Base-by-base conservation (phyloP, 2,797 vertebrate species). In the Petrocephalus sullivani region DNA sequence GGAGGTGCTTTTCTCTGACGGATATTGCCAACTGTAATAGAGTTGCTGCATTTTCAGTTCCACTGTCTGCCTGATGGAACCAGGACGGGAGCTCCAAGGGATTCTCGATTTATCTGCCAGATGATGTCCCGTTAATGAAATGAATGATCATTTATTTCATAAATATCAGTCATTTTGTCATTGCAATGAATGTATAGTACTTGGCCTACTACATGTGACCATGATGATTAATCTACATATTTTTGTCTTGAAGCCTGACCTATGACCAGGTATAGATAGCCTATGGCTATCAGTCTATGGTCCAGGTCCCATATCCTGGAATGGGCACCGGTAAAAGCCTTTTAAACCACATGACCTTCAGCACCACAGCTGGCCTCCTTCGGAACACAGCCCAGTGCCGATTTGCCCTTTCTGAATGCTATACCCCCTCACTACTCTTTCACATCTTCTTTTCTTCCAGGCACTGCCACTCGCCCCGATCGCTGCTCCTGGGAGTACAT, bases 1-100 rank as follows among this genome's bases (percentile, higher is more conserved):
- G 9, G 49, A 23, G 41, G 81, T 23, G 49, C 23, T 83, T 53
- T 83, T 83, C 81, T 21, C 81, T 23, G n/a, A 83, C n/a, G 81
- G 81, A 83, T 83, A 83, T 83, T 83, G 81, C 49, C n/a, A 83
- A 23, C 81, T 83, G 81, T 83, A 53, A 83, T 83, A 83, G 81
- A 83, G 81, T 83, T 83, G 19, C 81, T 83, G 81, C 49, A 83
- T 83, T 83, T 83, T 53, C 81, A 83, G 12, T 83, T 53, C 49
- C 81, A 53, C 53, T 83, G 81, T 83, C 41, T 53, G n/a, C 9
- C 81, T 21, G 81, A 41, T 10, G 41, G 7, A 49, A 46, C 49
- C 81, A 53, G 49, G 8, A 53, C n/a, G 8, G 19, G 46, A 53
- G 10, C 9, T 1, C 8, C 1, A 0, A 49, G 78, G 81, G 4